Evolutionary conservation across 2,113 vertebrate genomes (phyloP).

Genomic region (Microcebus lehilahytsara): DNA sequence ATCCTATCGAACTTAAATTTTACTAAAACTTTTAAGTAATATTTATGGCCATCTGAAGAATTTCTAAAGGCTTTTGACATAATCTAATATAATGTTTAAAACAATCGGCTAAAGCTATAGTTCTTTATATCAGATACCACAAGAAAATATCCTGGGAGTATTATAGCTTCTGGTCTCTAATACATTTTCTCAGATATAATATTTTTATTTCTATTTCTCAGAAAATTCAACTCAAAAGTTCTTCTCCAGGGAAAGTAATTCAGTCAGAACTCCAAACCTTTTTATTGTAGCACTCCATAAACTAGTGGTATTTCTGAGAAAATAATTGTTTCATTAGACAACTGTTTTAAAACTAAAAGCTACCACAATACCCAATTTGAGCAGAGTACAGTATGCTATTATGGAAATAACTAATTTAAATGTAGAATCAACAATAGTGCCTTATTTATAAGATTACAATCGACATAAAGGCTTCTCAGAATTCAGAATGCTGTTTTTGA

Average conservation of each 20-base stretch:
- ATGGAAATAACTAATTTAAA: conserved; percentile 28
- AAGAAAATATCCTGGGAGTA: neutral
- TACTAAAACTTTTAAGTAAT: neutral
- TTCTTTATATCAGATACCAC: neutral
- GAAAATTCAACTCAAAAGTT: neutral
- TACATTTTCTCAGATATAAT: conserved; percentile 7
- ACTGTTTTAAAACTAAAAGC: neutral
- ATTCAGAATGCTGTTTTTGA: neutral
- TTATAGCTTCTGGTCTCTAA: neutral
- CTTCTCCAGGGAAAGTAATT: conserved; percentile 30
- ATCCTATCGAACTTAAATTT: neutral
- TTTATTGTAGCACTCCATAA: neutral
- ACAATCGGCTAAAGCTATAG: neutral
- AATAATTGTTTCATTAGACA: neutral
- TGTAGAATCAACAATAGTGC: neutral
- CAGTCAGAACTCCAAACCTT: neutral
- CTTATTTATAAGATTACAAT: neutral
- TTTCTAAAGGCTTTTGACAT: conserved; percentile 1
- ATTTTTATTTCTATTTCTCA: conserved; percentile 44
- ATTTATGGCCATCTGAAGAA: neutral
- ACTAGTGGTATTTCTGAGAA: neutral
- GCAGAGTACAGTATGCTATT: neutral
- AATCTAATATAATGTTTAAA: neutral
- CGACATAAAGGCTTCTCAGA: neutral
- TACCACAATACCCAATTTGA: neutral